Percentiles rank a stretch among this genome's conserved stretches.
Evolutionary conservation across 1,140 invertebrate genomes (phyloP).

Genomic region (Listronotus oregonensis): DNA sequence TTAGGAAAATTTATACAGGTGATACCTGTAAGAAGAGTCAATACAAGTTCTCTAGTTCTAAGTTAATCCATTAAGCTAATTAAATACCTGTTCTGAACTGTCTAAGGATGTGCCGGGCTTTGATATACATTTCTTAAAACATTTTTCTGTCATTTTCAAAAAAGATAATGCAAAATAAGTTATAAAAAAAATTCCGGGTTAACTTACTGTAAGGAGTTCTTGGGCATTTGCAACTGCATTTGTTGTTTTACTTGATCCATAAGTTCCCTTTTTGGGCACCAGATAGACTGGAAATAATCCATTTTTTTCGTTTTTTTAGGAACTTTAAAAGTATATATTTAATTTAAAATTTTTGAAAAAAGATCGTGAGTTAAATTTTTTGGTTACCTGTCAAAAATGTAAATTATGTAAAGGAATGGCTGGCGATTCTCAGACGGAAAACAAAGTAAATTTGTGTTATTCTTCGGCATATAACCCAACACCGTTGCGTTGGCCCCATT

Average conservation of each 20-base stretch:
- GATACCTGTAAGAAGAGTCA: no score
- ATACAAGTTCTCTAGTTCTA: no score
- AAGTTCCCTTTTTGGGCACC: constrained; percentile 83
- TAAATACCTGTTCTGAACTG: constrained; percentile 83
- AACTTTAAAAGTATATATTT: no score
- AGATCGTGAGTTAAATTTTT: constrained; percentile 1
- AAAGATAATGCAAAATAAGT: constrained; percentile 53
- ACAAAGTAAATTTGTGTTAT: no score
- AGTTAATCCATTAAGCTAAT: neutral
- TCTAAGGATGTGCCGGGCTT: constrained; percentile 91
- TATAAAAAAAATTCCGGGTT: constrained; percentile 30
- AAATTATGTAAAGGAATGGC: constrained; percentile 1
- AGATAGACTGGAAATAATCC: constrained; percentile 55
- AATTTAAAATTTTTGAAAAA: constrained; percentile 1
- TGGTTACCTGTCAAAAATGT: constrained; percentile 1
- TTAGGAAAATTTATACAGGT: no score
- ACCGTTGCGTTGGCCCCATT: no score
- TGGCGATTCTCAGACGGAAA: neutral
- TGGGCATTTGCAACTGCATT: constrained; percentile 91
- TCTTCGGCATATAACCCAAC: no score
- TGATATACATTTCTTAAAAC: constrained; percentile 91
- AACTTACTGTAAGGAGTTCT: constrained; percentile 82
- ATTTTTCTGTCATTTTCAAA: constrained; percentile 96
- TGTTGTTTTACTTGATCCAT: constrained; percentile 97
- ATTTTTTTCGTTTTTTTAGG: constrained; percentile 21